Evolutionary conservation across 1,140 invertebrate genomes (phyloP), one percentile per base, ranked within the genome.

Genomic region (Drosophila watanabei): DNA sequence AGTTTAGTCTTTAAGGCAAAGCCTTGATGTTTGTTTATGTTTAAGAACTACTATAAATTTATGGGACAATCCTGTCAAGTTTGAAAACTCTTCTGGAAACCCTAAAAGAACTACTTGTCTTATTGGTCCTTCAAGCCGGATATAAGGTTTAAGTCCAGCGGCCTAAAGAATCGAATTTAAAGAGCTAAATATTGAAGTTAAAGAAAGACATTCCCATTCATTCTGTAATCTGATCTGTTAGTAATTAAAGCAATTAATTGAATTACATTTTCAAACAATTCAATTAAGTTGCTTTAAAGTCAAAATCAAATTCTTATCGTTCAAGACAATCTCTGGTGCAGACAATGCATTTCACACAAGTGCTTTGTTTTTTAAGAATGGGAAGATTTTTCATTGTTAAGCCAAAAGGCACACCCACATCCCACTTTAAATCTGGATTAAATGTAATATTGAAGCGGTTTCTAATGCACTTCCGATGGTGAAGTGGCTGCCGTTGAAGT

Each of bases 401-500:
- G n/a, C 37, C 0, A 6, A 43, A 63, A n/a, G 13, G 6, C 18
- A 62, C 24, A 39, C 35, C 52, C 28, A 4, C 13, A 18, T 0
- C 51, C 18, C 28, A 14, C 20, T 46, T 57, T 48, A 57, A 71
- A 71, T 33, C 43, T 45, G 56, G 66, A 70, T 80, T 70, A 71
- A 70, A 72, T 75, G 66, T 61, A 66, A 65, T 70, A 69, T 82
- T 79, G 52, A 51, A 62, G 59, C 46, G 32, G 57, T 32, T 68
- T 45, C 39, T 63, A 80, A 68, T 79, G 80, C 80, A 71, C 63
- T 73, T 82, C 61, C 37, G 49, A 62, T 70, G 35, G 71, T 52
- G 51, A 69, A 69, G 69, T 39, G 39, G 41, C 70, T 79, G 77
- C 57, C 39, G 39, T 52, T 64, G 77, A 49, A 80, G 73, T 60